Conservation (phyloP, 2,113 vertebrate genomes). For the Hyperopisus bebe region DNA sequence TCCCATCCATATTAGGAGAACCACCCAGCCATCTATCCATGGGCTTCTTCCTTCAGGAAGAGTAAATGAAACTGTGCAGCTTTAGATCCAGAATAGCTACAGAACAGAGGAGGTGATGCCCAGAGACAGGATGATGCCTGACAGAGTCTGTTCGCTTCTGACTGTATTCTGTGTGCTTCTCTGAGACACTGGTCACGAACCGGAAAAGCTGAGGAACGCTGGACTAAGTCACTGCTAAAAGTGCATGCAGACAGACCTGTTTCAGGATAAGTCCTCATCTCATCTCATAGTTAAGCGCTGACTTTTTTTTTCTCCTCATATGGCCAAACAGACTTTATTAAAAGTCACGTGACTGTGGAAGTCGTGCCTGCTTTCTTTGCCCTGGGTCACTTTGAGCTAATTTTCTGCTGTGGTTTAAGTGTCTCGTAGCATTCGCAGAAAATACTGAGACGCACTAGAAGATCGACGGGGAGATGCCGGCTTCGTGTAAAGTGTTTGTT, state of each 20-base stretch:
- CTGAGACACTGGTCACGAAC: background rate
- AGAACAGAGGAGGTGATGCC: background rate
- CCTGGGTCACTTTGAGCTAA: background rate
- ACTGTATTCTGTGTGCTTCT: background rate
- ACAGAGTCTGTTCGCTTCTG: background rate
- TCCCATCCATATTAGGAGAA: background rate
- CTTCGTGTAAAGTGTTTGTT: background rate
- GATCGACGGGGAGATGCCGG: background rate
- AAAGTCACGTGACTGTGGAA: background rate
- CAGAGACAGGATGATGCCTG: background rate
- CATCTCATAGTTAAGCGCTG: background rate
- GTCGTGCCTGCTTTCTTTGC: background rate
- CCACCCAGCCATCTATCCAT: background rate
- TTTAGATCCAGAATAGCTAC: background rate
- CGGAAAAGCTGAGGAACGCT: background rate
- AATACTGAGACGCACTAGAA: background rate
- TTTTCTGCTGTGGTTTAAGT: background rate
- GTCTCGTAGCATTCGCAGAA: background rate
- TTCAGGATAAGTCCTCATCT: background rate
- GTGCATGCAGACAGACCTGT: background rate
- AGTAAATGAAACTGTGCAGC: background rate
- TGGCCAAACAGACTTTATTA: background rate
- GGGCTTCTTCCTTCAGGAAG: no score
- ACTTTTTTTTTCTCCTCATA: background rate
- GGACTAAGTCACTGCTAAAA: background rate